These are phyloP conservation scores for Hipparchia sbordonii DNA, from an alignment of 2,888 invertebrate species.

Conservation along the genomic window DNA sequence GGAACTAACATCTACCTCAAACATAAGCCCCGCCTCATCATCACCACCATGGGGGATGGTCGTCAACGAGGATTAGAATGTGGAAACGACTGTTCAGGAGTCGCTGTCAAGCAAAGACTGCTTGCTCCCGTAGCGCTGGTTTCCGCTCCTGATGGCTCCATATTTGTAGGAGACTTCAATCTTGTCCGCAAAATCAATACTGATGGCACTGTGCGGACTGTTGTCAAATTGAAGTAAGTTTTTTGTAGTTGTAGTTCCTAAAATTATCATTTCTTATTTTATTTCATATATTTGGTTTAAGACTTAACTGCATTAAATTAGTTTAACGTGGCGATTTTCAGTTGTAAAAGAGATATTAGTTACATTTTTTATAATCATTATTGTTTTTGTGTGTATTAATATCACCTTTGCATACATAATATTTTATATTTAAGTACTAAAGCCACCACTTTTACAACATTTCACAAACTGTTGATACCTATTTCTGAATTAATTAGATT, in stretches of 20 bases:
- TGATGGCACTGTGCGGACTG: constrained; percentile 91
- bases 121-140: constrained; percentile 96
- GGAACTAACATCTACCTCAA: constrained; percentile 97
- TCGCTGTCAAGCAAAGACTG: constrained; percentile 90
- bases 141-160: constrained; percentile 94
- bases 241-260: neutral
- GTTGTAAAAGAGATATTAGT: too few relatives aligned
- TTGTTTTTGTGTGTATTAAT: too few relatives aligned
- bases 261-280: neutral
- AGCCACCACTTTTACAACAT: neutral
- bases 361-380: too few relatives aligned
- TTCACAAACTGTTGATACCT: neutral
- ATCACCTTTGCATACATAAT: too few relatives aligned
- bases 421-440: too few relatives aligned
- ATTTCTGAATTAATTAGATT: neutral
- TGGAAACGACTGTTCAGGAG: constrained; percentile 88
- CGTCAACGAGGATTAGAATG: constrained; percentile 95
- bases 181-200: constrained; percentile 93
- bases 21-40: constrained; percentile 94
- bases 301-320: too few relatives aligned
- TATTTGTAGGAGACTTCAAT: constrained; percentile 98
- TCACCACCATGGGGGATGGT: constrained; percentile 96
- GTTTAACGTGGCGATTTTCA: too few relatives aligned
- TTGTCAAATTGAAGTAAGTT: constrained; percentile 91
- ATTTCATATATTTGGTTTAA: too few relatives aligned